Conservation (phyloP, 2,113 vertebrate species). For the Origma solitaria region DNA sequence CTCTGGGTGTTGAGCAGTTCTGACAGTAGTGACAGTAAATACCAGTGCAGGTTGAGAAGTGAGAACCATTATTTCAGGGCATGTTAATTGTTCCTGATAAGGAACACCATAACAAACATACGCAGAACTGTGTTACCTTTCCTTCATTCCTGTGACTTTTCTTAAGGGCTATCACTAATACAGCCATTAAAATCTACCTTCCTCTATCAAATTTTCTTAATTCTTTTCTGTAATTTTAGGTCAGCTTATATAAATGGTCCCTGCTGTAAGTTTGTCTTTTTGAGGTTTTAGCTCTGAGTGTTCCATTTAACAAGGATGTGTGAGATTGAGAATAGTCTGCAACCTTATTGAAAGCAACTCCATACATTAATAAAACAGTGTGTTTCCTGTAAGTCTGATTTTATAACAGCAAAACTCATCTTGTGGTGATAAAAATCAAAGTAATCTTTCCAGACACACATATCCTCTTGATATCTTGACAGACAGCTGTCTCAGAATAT, state of each 20-base stretch:
- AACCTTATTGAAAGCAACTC: not conserved
- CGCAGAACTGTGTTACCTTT: not conserved
- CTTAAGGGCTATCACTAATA: not conserved
- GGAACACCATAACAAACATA: not conserved
- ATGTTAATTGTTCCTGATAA: not conserved
- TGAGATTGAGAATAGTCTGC: not conserved
- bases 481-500: not conserved
- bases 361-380: not conserved
- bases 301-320: not conserved
- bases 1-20: not conserved
- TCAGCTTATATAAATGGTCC: not conserved
- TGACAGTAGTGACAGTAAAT: constrained; percentile 20
- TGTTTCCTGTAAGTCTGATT: not conserved
- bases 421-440: not conserved
- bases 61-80: constrained; percentile 2
- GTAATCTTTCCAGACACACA: not conserved
- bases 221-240: not conserved
- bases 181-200: not conserved
- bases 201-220: not conserved
- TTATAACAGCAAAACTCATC: not conserved
- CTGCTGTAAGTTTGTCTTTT: not conserved
- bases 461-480: not conserved
- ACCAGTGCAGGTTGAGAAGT: not conserved
- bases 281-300: not conserved
- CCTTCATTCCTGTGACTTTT: not conserved